phyloP scores from a whole-genome alignment of 1,140 invertebrate genomes.

The Yoshiicerus persimilis region DNA sequence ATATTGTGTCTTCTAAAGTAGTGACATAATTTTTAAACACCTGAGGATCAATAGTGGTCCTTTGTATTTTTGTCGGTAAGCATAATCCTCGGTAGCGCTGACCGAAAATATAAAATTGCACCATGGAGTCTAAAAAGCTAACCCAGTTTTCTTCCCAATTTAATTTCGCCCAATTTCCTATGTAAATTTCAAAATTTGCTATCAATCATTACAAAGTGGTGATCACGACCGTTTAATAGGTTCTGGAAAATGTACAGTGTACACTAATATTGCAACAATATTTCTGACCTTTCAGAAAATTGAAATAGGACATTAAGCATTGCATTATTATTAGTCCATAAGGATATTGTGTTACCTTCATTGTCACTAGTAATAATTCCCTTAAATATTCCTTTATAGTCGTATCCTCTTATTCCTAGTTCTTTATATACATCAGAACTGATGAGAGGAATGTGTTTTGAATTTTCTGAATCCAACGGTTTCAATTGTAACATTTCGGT shows the following conservation, averaged over 20 bases:
- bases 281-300: too few species aligned
- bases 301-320: too few species aligned
- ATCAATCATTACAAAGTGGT: too few species aligned
- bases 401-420: conserved; percentile 86
- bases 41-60: conserved; percentile 76
- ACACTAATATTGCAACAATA: neutral
- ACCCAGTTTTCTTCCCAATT: conserved; percentile 89
- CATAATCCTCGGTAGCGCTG: conserved; percentile 75
- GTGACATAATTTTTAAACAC: conserved; percentile 1
- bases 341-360: too few species aligned
- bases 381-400: conserved; percentile 85
- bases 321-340: too few species aligned
- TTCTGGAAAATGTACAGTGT: neutral
- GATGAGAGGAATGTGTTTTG: conserved; percentile 61
- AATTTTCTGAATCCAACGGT: conserved; percentile 33
- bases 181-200: too few species aligned
- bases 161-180: conserved; percentile 64
- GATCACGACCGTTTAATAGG: too few species aligned
- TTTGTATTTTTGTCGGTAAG: conserved; percentile 84
- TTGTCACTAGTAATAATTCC: conserved; percentile 73
- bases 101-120: conserved; percentile 85
- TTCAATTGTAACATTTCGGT: conserved; percentile 57
- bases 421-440: conserved; percentile 89
- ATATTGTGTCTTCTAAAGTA: neutral
- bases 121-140: conserved; percentile 89